Conservation (phyloP, 2,888 invertebrate species). For the Caenorhabditis afra region DNA sequence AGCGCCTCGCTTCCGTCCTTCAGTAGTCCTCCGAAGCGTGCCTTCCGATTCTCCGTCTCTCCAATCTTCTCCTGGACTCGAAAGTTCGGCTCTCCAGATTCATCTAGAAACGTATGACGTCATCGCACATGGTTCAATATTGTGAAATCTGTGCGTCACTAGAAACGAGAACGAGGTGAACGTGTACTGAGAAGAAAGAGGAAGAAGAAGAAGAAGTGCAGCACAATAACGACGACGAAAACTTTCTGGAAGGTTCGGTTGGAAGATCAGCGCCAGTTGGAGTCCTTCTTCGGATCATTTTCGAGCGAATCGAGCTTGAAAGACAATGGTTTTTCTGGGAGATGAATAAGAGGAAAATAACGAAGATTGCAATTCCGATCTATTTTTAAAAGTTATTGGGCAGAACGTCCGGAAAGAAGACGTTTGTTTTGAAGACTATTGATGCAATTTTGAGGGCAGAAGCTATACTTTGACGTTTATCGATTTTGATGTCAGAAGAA, state of each 20-base stretch:
- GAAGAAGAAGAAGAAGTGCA: slow-evolving; percentile 12
- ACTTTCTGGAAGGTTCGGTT: slow-evolving; percentile 26
- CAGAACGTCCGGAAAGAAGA: too few species aligned
- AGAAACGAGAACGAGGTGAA: background rate
- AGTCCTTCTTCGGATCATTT: slow-evolving; percentile 23
- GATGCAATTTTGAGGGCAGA: background rate
- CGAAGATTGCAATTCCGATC: too few species aligned
- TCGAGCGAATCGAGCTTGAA: background rate
- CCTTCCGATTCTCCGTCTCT: slow-evolving; percentile 16
- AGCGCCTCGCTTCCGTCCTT: slow-evolving; percentile 67
- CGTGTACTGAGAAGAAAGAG: too few species aligned
- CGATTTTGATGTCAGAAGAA: background rate
- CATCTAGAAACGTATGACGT: slow-evolving; percentile 42
- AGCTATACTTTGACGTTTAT: background rate
- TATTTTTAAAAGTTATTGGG: too few species aligned
- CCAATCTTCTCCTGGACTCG: slow-evolving; percentile 65
- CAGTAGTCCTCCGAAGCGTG: slow-evolving; percentile 53
- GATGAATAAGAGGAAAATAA: too few species aligned
- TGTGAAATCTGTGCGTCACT: slow-evolving; percentile 7
- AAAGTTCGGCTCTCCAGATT: slow-evolving; percentile 62
- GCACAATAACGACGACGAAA: slow-evolving; percentile 41
- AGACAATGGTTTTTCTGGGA: background rate
- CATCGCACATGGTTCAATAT: background rate
- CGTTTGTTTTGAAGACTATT: background rate
- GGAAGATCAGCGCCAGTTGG: slow-evolving; percentile 7